Evolutionary conservation across 2,888 invertebrate species (phyloP), one percentile per base, ranked within the genome.

Genomic region (Smittia sp.): DNA sequence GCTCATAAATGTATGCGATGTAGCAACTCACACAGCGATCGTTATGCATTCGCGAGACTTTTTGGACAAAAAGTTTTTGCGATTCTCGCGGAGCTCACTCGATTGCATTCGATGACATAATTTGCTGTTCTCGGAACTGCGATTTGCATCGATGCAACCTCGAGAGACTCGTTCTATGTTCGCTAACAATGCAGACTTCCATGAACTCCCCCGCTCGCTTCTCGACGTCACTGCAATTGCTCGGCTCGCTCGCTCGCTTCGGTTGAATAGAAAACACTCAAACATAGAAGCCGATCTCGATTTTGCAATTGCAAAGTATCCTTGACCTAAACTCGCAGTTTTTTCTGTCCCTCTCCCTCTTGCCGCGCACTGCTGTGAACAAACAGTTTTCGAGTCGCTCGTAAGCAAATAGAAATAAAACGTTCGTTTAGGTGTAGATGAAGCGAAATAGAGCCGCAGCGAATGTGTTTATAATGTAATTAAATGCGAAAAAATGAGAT

Each of bases 261-360:
- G 15, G 15, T 46, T 46, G 46, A 46, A 46, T 46, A 15, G 15
- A 15, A 46, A 46, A n/a, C 13, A 15, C 13, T 46, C 15, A 15
- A 46, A 46, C 46, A 46, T 11, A 6, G 46, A 46, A 46, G n/a
- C n/a, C 13, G 13, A 46, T 11, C 54, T 32, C 15, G 58, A 72
- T 58, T 62, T 62, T 22, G 62, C 72, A 72, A 72, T 25, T 72
- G 72, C 58, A 72, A 9, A 58, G 9, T 58, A 62, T 58, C 72
- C 72, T 72, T 72, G 72, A 72, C 72, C 72, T 62, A 72, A 72
- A 72, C 72, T 72, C 39, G 72, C 62, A 58, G 9, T 15, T n/a
- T 72, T 63, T 63, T 11, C 13, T 63, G 1, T 63, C 22, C 1
- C 25, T 63, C 25, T 25, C 58, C n/a, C 52, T 20, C 22, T 24